Evolutionary conservation across 2,797 vertebrate genomes (phyloP).

Genomic region (Oceanodroma leucorhoa): DNA sequence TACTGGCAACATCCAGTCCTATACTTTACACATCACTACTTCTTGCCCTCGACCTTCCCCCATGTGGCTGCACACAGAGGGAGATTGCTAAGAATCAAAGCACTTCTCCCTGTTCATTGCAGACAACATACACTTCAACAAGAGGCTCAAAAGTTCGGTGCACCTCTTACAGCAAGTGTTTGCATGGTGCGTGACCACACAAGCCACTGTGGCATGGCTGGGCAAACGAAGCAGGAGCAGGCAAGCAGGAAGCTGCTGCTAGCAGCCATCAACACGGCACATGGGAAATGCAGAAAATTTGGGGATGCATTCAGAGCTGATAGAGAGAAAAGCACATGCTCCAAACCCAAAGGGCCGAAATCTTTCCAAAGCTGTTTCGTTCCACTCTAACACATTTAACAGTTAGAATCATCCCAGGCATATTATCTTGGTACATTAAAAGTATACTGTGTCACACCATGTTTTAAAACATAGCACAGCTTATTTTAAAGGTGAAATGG

Average conservation of each 20-base stretch:
- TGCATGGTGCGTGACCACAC: not conserved
- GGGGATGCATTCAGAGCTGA: not conserved
- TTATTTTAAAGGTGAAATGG: not conserved
- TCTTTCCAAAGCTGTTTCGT: not conserved
- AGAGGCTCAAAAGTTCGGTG: not conserved
- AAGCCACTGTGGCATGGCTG: not conserved
- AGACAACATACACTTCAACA: not conserved
- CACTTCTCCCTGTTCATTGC: not conserved
- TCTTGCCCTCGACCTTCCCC: not conserved
- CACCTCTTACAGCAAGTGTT: not conserved
- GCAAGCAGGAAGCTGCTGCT: not conserved
- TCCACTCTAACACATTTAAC: not conserved
- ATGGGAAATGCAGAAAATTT: not conserved
- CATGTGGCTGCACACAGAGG: not conserved
- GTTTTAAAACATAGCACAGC: not conserved
- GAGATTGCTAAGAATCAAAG: not conserved
- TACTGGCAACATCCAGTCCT: not conserved
- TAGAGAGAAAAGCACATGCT: not conserved
- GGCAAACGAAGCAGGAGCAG: not conserved
- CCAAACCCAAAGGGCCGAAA: not conserved
- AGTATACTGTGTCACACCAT: not conserved
- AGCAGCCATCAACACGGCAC: not conserved
- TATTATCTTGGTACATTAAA: not conserved
- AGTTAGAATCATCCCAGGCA: not conserved
- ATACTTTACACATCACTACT: not conserved